Percentiles rank a stretch among this genome's conserved stretches.
Evolutionary conservation across 2,888 invertebrate genomes (phyloP).

Genomic region (Leptopilina drosophilae): DNA sequence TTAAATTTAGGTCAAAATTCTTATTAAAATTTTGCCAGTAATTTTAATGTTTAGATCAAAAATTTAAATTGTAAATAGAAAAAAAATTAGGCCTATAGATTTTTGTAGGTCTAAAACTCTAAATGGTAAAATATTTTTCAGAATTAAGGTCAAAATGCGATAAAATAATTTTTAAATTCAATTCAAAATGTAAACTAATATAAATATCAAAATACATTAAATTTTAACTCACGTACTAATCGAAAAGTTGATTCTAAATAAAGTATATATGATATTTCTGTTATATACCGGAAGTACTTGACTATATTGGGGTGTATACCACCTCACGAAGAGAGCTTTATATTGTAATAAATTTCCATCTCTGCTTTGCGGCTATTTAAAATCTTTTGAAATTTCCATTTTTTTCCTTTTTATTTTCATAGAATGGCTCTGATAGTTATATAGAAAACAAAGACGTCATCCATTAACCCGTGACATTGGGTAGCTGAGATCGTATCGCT

Average conservation of each 20-base stretch:
- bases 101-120: no score
- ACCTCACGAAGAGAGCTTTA: background rate
- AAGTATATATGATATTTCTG: background rate
- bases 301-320: background rate
- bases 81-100: no score
- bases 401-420: slow-evolving; percentile 12
- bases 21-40: no score
- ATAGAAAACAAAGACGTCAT: slow-evolving; percentile 37
- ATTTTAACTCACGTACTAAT: no score
- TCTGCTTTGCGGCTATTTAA: slow-evolving; percentile 18
- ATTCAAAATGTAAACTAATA: no score
- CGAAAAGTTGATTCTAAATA: background rate
- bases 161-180: no score
- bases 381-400: slow-evolving; percentile 33
- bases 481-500: slow-evolving; percentile 37
- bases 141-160: no score
- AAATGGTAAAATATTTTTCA: no score
- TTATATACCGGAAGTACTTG: background rate
- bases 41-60: no score
- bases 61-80: no score
- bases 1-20: no score
- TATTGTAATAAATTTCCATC: slow-evolving; percentile 4
- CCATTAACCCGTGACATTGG: slow-evolving; percentile 40
- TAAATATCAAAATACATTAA: no score
- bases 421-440: slow-evolving; percentile 30